A percentile compares a stretch with the other conserved stretches of the same genome.
Evolutionary conservation across 1,140 invertebrate species (phyloP).

Genomic region (Venustaconcha ellipsiformis): DNA sequence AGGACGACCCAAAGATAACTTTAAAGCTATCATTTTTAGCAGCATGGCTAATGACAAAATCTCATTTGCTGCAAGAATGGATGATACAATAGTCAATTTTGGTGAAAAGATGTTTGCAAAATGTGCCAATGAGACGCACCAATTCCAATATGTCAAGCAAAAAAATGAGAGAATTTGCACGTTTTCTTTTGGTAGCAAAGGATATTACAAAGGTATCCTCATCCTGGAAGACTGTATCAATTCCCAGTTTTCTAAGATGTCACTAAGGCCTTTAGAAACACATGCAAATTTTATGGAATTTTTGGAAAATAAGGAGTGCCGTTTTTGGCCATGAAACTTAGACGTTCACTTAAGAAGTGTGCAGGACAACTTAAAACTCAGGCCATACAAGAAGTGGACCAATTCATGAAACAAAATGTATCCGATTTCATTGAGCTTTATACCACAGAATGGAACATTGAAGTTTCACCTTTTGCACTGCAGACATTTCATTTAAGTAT

Average conservation of each 20-base stretch:
- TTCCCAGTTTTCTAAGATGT: too few relatives aligned
- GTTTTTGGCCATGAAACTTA: constrained; percentile 2
- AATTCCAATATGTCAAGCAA: too few relatives aligned
- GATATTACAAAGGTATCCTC: not conserved
- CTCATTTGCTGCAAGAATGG: not conserved
- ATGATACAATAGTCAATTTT: constrained; percentile 5
- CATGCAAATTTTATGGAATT: too few relatives aligned
- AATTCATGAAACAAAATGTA: not conserved
- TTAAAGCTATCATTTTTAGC: not conserved
- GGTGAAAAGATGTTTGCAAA: not conserved
- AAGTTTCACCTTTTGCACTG: constrained; percentile 14
- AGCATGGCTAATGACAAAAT: not conserved
- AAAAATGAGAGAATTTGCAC: too few relatives aligned
- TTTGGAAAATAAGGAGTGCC: not conserved
- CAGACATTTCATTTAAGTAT: constrained; percentile 8
- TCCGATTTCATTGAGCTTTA: constrained; percentile 6
- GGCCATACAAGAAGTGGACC: constrained; percentile 1
- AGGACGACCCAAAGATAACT: not conserved
- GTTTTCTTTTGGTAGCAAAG: not conserved
- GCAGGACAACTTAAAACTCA: constrained; percentile 5
- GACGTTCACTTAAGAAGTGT: constrained; percentile 22
- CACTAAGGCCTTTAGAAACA: too few relatives aligned
- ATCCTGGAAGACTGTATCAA: too few relatives aligned
- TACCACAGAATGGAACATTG: constrained; percentile 16
- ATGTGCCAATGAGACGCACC: too few relatives aligned